Evolutionary conservation across 2,888 invertebrate species (phyloP).

Genomic region (Sinelater perroti): DNA sequence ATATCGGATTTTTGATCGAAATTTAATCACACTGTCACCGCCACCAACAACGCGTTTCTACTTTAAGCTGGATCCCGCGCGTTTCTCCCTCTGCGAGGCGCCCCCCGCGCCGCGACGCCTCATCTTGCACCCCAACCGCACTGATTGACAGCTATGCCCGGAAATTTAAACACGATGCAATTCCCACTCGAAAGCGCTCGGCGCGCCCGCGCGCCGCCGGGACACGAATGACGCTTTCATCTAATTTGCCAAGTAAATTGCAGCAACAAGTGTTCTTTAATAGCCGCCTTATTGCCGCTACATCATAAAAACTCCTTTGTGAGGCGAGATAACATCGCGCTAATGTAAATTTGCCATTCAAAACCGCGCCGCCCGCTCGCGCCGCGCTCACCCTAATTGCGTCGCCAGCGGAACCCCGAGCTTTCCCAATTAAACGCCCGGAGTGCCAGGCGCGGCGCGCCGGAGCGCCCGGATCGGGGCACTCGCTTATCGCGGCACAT

Average conservation of each 20-base stretch:
- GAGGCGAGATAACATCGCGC: constrained; percentile 36
- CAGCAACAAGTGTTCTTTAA: constrained; percentile 58
- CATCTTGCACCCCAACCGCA: constrained; percentile 22
- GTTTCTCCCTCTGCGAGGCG: constrained; percentile 20
- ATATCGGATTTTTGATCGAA: neutral
- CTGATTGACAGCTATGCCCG: constrained; percentile 36
- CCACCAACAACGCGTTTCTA: no score
- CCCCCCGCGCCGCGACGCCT: constrained; percentile 9
- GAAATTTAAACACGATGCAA: constrained; percentile 37
- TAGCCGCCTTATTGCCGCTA: constrained; percentile 46
- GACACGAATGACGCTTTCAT: constrained; percentile 54
- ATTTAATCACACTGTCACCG: no score
- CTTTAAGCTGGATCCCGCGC: constrained; percentile 12
- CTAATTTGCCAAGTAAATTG: constrained; percentile 57
- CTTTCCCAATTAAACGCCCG: neutral
- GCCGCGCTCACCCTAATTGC: constrained; percentile 6
- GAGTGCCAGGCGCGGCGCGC: no score
- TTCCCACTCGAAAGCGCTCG: constrained; percentile 31
- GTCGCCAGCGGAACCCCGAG: neutral
- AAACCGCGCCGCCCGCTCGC: constrained; percentile 14
- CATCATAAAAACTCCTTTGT: constrained; percentile 36
- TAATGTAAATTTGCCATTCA: constrained; percentile 36
- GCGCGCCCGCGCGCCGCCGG: constrained; percentile 37
- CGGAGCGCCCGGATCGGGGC: constrained; percentile 18
- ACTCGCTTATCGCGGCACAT: constrained; percentile 32